A percentile compares a stretch with the other conserved stretches of the same genome.
Evolutionary conservation across 2,888 invertebrate genomes (phyloP).

Genomic region (Eudemis profundana): DNA sequence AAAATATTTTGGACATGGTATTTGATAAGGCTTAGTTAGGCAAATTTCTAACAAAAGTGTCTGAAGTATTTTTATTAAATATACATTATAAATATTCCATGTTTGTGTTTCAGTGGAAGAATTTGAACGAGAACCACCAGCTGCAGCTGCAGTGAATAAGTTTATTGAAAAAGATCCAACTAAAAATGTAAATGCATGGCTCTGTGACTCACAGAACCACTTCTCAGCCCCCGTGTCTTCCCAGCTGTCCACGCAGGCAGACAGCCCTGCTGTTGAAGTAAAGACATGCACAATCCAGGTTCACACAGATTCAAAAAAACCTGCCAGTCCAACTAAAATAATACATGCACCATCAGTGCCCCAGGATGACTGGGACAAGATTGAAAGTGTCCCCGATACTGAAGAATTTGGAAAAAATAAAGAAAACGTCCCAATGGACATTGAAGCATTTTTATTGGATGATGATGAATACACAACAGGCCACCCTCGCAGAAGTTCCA

Average conservation of each 20-base stretch:
- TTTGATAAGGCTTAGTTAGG: too few species aligned
- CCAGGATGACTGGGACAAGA: slow-evolving; percentile 79
- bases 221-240: slow-evolving; percentile 69
- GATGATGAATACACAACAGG: slow-evolving; percentile 63
- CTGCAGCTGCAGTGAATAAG: slow-evolving; percentile 48
- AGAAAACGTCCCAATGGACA: slow-evolving; percentile 66
- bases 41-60: too few species aligned
- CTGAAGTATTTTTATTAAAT: too few species aligned
- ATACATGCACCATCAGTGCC: slow-evolving; percentile 52
- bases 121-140: slow-evolving; percentile 56
- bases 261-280: slow-evolving; percentile 55
- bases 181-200: slow-evolving; percentile 74
- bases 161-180: slow-evolving; percentile 59
- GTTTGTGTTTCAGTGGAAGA: slow-evolving; percentile 70
- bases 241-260: slow-evolving; percentile 59
- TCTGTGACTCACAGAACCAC: slow-evolving; percentile 73
- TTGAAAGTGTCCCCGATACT: slow-evolving; percentile 67
- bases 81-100: too few species aligned
- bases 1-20: too few species aligned
- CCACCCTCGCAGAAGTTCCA: slow-evolving; percentile 72
- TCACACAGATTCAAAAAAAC: slow-evolving; percentile 59
- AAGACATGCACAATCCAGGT: slow-evolving; percentile 66
- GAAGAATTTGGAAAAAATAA: slow-evolving; percentile 59
- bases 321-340: slow-evolving; percentile 55
- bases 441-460: slow-evolving; percentile 63